Evolutionary conservation across 2,888 invertebrate genomes (phyloP), one percentile per base, ranked within the genome.

Genomic region (Arge pagana): DNA sequence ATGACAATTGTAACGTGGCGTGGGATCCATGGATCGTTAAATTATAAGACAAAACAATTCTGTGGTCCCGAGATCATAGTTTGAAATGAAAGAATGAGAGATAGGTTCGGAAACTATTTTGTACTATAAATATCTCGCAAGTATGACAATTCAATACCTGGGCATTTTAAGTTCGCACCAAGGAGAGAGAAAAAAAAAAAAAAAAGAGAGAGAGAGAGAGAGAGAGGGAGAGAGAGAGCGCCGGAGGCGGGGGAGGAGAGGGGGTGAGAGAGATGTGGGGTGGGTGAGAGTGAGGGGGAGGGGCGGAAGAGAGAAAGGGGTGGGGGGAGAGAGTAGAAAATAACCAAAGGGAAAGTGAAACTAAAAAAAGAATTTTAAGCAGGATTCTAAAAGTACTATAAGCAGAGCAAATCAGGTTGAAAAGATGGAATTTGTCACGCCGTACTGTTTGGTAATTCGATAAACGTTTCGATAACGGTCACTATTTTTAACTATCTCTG

Each of bases 401-500:
- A n/a, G n/a, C n/a, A n/a, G n/a, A n/a, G n/a, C n/a, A n/a, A n/a
- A n/a, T n/a, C n/a, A n/a, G n/a, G n/a, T n/a, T n/a, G n/a, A n/a
- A n/a, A n/a, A n/a, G n/a, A n/a, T n/a, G n/a, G n/a, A n/a, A n/a
- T 16, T 26, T 40, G 24, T 10, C 10, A 8, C 8, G 6, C 4
- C 5, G 16, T 36, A 3, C 18, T 36, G 10, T 10, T 36, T 40
- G 8, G 24, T 8, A n/a, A n/a, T n/a, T n/a, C n/a, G n/a, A n/a
- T n/a, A n/a, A n/a, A n/a, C 56, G 60, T 64, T 63, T 59, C 55
- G 54, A 52, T 53, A 62, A 54, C 43, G 51, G n/a, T 41, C 50
- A 61, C 67, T 74, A 75, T 74, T 74, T 72, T 66, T 73, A 74
- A 71, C 64, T 49, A 59, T 59, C 56, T 64, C 61, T 56, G 62